These are phyloP conservation scores for Rhincodon typus DNA, from an alignment of 2,797 vertebrate species.

Conservation along the genomic window DNA sequence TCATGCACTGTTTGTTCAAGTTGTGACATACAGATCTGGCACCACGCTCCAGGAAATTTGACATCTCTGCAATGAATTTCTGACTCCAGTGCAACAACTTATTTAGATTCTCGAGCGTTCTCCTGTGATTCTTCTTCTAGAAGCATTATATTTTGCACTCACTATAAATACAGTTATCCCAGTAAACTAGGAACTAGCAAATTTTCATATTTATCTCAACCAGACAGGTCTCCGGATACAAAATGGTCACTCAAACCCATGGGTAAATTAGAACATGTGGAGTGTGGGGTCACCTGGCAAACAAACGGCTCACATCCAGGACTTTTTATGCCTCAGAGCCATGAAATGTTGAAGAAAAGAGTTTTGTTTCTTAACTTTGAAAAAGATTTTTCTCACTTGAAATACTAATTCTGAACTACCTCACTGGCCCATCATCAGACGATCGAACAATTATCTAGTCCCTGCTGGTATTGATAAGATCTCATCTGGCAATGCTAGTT, in stretches of 20 bases:
- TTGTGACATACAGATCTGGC: not conserved
- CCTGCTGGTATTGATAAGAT: not conserved
- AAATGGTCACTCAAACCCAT: not conserved
- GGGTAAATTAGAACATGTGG: no score
- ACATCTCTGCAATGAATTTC: not conserved
- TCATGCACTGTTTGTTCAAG: not conserved
- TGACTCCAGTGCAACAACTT: not conserved
- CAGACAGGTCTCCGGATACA: not conserved
- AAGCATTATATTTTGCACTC: not conserved
- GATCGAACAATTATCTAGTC: not conserved
- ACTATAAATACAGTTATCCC: not conserved
- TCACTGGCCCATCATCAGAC: not conserved
- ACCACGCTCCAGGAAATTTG: no score
- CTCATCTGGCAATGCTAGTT: not conserved
- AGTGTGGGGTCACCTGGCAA: no score
- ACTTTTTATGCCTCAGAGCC: not conserved
- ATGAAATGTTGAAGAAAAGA: not conserved
- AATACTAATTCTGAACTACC: not conserved
- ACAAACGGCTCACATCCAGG: not conserved
- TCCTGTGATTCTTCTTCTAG: not conserved
- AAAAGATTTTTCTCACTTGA: not conserved
- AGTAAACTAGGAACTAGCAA: not conserved
- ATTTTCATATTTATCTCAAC: not conserved
- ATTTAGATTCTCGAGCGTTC: not conserved
- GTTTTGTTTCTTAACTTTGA: not conserved